phyloP scores from a whole-genome alignment of 2,888 invertebrate genomes.

The Colostygia pectinataria region DNA sequence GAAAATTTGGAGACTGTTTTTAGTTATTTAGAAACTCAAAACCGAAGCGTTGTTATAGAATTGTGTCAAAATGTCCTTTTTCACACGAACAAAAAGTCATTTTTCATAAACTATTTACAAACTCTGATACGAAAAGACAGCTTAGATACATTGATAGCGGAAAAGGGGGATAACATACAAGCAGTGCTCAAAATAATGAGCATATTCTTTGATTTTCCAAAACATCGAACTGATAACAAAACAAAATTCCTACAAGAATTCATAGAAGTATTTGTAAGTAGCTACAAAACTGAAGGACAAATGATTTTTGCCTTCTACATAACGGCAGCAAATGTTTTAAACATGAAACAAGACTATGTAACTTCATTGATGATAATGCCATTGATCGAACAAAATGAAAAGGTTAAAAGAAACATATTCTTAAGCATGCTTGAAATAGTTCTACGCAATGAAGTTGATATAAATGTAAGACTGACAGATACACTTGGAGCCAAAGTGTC shows the following conservation, averaged over 20 bases:
- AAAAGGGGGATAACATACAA: conserved; percentile 74
- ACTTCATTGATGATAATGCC: conserved; percentile 59
- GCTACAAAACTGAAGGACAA: conserved; percentile 63
- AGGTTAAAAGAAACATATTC: conserved; percentile 63
- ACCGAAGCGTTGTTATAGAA: conserved; percentile 47
- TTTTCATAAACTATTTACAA: conserved; percentile 62
- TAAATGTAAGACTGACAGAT: conserved; percentile 63
- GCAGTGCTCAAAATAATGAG: conserved; percentile 72
- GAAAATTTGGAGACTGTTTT: conserved; percentile 68
- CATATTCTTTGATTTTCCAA: conserved; percentile 63
- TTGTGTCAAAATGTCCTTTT: conserved; percentile 64
- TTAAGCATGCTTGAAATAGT: conserved; percentile 63
- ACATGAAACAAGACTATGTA: conserved; percentile 66
- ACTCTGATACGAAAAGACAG: conserved; percentile 68
- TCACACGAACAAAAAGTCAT: conserved; percentile 62
- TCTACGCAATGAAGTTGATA: conserved; percentile 65
- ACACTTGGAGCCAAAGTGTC: conserved; percentile 65
- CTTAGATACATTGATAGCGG: conserved; percentile 60
- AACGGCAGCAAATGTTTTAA: conserved; percentile 58
- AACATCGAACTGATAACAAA: conserved; percentile 51
- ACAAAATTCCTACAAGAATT: conserved; percentile 61
- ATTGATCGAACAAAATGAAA: conserved; percentile 56
- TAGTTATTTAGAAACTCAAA: conserved; percentile 57
- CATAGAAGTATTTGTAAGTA: conserved; percentile 64
- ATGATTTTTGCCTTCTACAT: conserved; percentile 71